Base-by-base conservation (phyloP, 2,888 invertebrate species). In the Erannis defoliaria region DNA sequence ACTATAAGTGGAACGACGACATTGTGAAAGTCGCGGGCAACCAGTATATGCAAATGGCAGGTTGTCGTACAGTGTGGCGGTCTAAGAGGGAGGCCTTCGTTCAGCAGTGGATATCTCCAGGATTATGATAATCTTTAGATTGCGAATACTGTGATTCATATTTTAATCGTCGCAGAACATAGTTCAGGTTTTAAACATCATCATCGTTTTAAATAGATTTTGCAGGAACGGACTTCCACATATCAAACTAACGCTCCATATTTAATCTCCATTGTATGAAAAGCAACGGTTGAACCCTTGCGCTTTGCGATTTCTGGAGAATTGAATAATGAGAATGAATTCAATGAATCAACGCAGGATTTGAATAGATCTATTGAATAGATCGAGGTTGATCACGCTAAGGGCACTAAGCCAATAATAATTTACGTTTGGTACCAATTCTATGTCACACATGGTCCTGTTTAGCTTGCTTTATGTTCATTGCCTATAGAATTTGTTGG, bases 351-450 rank as follows among this genome's bases (percentile, higher is more conserved):
- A 61, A 64, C 51, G 62, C 62, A 58, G 61, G 40, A 54, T 64
- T 68, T 68, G 61, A 66, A 68, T 68, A 57, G 61, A 55, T 67
- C 61, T 63, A 60, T 62, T 66, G 61, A 68, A 68, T 70, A 57
- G 64, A 66, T 58, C 51, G 59, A 58, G 64, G 61, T 59, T 65
- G 64, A 66, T 68, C 62, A 63, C 51, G 53, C 46, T 48, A 49
- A 55, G 64, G 68, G 64, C 66, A 66, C 40, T 58, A 59, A 51
- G 66, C 68, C 68, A 70, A 70, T 66, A 35, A 51, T 51, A 67
- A 70, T 62, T 66, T 59, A 70, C 61, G 64, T 42, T 55, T 42
- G 48, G 64, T 64, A 62, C 58, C 51, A 55, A 62, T 63, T 49
- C 43, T 51, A 42, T 43, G 40, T 51, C 45, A 18, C 35, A 40